Conservation (phyloP, 2,113 vertebrate species). For the Anas platyrhynchos region DNA sequence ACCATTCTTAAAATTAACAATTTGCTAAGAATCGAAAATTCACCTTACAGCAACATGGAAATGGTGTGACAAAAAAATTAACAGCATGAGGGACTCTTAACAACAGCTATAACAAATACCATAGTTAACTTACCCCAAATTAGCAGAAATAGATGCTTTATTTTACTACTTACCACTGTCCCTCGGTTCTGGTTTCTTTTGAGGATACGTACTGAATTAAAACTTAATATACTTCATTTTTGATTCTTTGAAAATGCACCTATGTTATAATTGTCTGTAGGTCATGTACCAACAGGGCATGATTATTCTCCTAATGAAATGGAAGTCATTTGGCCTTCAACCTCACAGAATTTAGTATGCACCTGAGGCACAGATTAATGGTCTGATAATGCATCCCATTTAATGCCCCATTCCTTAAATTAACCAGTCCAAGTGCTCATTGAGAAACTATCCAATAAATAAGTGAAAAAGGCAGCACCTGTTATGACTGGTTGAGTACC, state of each 20-base stretch:
- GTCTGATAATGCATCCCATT: slow-evolving; percentile 9
- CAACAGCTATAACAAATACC: background rate
- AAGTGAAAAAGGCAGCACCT: background rate
- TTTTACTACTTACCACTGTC: background rate
- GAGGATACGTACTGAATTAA: background rate
- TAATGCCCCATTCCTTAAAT: slow-evolving; percentile 19
- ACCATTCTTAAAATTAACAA: background rate
- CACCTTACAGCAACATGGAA: background rate
- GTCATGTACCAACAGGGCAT: background rate
- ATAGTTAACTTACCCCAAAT: background rate
- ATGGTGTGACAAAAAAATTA: background rate
- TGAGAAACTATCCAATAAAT: background rate
- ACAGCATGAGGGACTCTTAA: background rate
- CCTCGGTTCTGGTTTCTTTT: background rate
- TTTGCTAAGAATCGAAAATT: background rate
- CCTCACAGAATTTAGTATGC: slow-evolving; percentile 1
- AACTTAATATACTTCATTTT: background rate
- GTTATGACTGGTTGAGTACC: background rate
- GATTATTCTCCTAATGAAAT: slow-evolving; percentile 20
- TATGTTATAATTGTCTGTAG: background rate
- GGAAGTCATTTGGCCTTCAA: slow-evolving; percentile 8
- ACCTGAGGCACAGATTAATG: slow-evolving; percentile 26
- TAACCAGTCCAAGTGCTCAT: background rate
- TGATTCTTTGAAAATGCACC: background rate
- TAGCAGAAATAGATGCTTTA: background rate